Evolutionary conservation across 1,140 invertebrate species (phyloP), one percentile per base, ranked within the genome.

Genomic region (Nephotettix cincticeps): DNA sequence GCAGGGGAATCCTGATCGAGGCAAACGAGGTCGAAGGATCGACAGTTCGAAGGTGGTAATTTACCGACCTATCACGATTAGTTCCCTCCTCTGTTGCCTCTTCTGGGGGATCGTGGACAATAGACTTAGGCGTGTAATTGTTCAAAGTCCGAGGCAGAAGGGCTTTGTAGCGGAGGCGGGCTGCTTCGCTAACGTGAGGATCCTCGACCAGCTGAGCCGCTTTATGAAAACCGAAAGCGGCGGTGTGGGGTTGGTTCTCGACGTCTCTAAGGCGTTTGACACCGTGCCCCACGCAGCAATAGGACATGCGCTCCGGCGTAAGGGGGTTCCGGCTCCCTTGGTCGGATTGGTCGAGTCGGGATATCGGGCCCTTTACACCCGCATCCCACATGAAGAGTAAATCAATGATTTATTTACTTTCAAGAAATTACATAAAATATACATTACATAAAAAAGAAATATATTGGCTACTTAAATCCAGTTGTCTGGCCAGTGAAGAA

Each of bases 221-320:
- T 9, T 74, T 69, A 30, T 75, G 0, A 74, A 76, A 66, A n/a
- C 29, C 4, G 43, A 40, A 4, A 29, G 21, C 1, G 66, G 28
- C 19, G 63, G 68, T 54, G 68, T 77, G 45, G 72, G 72, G 27
- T 74, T 75, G 32, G 74, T 72, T n/a, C 23, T 79, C 11, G 79
- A 79, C 28, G 28, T 77, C 0, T 56, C 61, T n/a, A 77, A 76
- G 25, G 78, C 79, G 0, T 83, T 83, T 61, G 80, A 81, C 30
- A 75, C 78, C 0, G 78, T 83, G 0, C 69, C 75, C 0, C 78
- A 79, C 30, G 13, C 68, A 0, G 68, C 79, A 0, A 69, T 79
- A 0, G 0, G 67, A 0, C 27, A 64, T 0, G 72, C 72, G 0
- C 68, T 82, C 0, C 36, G 23, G 1, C 29, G 66, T 1, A 25